Conservation (phyloP, 92 coral and sea anemone genomes). For the Palythoa grandiflora region DNA sequence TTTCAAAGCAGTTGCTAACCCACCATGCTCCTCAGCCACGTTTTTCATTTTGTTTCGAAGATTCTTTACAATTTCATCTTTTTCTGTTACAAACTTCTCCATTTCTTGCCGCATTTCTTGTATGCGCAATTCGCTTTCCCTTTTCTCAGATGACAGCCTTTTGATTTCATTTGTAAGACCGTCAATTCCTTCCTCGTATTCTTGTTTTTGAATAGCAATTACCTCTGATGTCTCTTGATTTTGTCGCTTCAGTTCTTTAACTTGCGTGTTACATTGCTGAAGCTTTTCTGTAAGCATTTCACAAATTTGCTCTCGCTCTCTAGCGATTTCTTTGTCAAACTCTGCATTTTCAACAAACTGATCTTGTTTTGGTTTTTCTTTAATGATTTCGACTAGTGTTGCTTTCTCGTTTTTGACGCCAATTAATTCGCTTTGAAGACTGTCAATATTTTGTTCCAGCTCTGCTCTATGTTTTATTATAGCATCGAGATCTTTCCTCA, state of each 20-base stretch:
- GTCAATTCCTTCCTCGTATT: constrained; percentile 59
- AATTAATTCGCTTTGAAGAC: constrained; percentile 19
- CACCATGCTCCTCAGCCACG: constrained; percentile 58
- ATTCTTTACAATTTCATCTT: constrained; percentile 68
- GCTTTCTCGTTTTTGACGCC: constrained; percentile 33
- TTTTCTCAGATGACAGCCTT: constrained; percentile 70
- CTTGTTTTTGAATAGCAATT: constrained; percentile 58
- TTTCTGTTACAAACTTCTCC: constrained; percentile 72
- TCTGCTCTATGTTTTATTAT: constrained; percentile 34
- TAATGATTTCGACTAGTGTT: not conserved
- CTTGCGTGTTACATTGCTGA: not conserved
- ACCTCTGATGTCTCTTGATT: constrained; percentile 47
- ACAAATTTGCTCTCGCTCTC: constrained; percentile 41
- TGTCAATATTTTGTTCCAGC: constrained; percentile 43
- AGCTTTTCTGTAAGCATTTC: constrained; percentile 53
- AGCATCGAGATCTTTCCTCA: constrained; percentile 41
- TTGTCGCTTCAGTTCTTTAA: constrained; percentile 42
- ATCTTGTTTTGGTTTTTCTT: constrained; percentile 37
- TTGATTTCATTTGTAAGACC: constrained; percentile 54
- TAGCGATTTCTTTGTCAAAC: constrained; percentile 43
- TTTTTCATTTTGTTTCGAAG: constrained; percentile 60
- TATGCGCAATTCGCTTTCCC: constrained; percentile 75
- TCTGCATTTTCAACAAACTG: constrained; percentile 26
- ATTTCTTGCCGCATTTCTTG: constrained; percentile 84
- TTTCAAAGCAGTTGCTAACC: constrained; percentile 48